Percentiles rank a stretch among this genome's conserved stretches.
phyloP scores from a whole-genome alignment of 2,888 invertebrate species.

The Magallana nippona region DNA sequence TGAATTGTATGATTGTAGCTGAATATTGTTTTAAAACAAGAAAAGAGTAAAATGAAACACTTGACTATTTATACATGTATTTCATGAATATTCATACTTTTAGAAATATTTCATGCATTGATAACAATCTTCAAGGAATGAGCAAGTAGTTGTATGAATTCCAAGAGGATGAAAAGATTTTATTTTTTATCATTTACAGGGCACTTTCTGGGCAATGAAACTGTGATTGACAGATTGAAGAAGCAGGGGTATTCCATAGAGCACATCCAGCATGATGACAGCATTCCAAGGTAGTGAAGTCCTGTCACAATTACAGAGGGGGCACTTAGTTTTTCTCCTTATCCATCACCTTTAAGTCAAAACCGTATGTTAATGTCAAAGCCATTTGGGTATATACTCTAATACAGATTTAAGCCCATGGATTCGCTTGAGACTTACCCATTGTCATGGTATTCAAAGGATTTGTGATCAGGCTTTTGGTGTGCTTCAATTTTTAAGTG shows the following conservation, averaged over 20 bases:
- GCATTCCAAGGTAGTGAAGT: conserved; percentile 69
- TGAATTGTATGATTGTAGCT: too few relatives aligned
- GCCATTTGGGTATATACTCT: conserved; percentile 14
- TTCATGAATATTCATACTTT: too few relatives aligned
- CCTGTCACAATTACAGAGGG: neutral
- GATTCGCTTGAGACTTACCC: neutral
- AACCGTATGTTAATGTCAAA: conserved; percentile 5
- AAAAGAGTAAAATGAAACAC: too few relatives aligned
- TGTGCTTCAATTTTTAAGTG: neutral
- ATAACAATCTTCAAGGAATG: too few relatives aligned
- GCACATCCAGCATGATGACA: conserved; percentile 69
- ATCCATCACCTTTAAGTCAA: conserved; percentile 19
- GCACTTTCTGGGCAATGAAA: conserved; percentile 81
- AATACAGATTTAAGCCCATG: conserved; percentile 16
- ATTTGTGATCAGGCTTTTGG: neutral
- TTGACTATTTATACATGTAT: too few relatives aligned
- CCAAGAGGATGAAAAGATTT: conserved; percentile 6
- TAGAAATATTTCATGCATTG: too few relatives aligned
- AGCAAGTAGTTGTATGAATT: neutral
- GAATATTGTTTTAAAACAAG: too few relatives aligned
- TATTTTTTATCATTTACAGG: conserved; percentile 71
- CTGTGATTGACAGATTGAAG: conserved; percentile 80
- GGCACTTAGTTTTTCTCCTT: neutral
- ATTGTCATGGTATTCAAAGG: conserved; percentile 17
- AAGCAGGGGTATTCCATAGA: conserved; percentile 76